These are phyloP conservation scores for Pectinophora gossypiella DNA, from an alignment of 1,140 invertebrate species.

Conservation along the genomic window DNA sequence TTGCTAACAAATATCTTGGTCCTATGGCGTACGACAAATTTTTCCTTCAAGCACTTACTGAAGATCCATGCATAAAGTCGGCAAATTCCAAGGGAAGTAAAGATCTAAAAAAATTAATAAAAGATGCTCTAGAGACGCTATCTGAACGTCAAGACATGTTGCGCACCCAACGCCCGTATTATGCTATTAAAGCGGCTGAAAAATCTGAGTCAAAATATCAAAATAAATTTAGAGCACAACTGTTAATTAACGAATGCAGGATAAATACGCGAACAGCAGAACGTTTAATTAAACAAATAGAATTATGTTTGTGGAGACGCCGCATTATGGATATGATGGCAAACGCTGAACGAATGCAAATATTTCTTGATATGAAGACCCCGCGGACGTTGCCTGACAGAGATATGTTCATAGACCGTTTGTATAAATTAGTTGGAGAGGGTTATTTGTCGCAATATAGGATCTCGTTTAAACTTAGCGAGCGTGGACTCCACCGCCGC, in stretches of 20 bases:
- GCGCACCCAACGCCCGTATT: constrained; percentile 20
- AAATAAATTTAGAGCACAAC: constrained; percentile 57
- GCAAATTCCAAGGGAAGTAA: not conserved
- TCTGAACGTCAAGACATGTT: not conserved
- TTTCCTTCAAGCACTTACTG: not conserved
- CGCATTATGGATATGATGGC: constrained; percentile 59
- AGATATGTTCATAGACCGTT: constrained; percentile 53
- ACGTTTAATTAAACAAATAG: constrained; percentile 57
- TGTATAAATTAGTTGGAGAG: constrained; percentile 60
- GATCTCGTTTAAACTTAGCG: constrained; percentile 58
- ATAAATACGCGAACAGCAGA: constrained; percentile 65
- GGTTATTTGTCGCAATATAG: constrained; percentile 55
- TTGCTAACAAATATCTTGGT: not conserved
- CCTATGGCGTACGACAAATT: not conserved
- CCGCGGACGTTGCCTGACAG: constrained; percentile 58
- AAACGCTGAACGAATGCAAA: constrained; percentile 55
- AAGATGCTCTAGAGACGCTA: not conserved
- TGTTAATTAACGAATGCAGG: constrained; percentile 60
- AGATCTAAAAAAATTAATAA: not conserved
- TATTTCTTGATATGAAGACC: constrained; percentile 55
- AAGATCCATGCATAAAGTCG: not conserved
- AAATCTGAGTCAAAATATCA: constrained; percentile 66
- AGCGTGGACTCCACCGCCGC: constrained; percentile 54
- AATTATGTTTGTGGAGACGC: constrained; percentile 55
- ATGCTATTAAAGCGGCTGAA: constrained; percentile 74